phyloP scores from a whole-genome alignment of 2,888 invertebrate genomes.

The Clanis bilineata region DNA sequence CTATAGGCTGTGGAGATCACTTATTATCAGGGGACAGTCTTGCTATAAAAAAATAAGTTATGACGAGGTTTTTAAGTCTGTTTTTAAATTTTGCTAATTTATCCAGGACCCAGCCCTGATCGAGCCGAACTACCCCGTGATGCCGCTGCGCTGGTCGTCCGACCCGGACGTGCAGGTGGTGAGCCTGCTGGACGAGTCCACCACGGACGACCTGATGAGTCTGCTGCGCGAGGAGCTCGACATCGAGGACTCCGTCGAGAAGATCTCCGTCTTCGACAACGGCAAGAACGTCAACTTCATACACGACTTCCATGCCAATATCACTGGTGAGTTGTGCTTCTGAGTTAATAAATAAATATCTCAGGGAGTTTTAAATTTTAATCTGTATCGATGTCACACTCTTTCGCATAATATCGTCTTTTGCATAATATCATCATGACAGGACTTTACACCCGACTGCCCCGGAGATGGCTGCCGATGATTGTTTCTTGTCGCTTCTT shows the following conservation, averaged over 20 bases:
- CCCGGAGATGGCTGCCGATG: too few relatives aligned
- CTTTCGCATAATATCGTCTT: too few relatives aligned
- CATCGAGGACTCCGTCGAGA: conserved; percentile 89
- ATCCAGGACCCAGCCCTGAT: conserved; percentile 27
- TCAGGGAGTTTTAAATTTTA: not conserved
- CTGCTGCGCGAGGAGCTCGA: conserved; percentile 91
- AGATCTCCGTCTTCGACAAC: conserved; percentile 92
- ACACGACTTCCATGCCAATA: conserved; percentile 93
- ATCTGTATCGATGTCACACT: too few relatives aligned
- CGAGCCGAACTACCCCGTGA: conserved; percentile 34
- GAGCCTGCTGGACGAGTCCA: conserved; percentile 44
- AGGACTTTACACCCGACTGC: too few relatives aligned
- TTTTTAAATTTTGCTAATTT: not conserved
- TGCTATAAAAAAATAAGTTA: not conserved
- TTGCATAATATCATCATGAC: too few relatives aligned
- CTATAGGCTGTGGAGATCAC: too few relatives aligned
- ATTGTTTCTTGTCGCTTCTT: too few relatives aligned
- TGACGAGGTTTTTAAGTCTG: not conserved
- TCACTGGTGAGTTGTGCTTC: conserved; percentile 71
- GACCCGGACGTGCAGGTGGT: conserved; percentile 44
- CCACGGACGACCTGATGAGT: conserved; percentile 44
- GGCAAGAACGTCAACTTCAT: conserved; percentile 93
- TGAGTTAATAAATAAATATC: too few relatives aligned
- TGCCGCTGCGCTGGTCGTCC: conserved; percentile 42
- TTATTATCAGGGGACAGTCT: not conserved